phyloP scores from a whole-genome alignment of 2,113 vertebrate species.

The Indicator indicator region DNA sequence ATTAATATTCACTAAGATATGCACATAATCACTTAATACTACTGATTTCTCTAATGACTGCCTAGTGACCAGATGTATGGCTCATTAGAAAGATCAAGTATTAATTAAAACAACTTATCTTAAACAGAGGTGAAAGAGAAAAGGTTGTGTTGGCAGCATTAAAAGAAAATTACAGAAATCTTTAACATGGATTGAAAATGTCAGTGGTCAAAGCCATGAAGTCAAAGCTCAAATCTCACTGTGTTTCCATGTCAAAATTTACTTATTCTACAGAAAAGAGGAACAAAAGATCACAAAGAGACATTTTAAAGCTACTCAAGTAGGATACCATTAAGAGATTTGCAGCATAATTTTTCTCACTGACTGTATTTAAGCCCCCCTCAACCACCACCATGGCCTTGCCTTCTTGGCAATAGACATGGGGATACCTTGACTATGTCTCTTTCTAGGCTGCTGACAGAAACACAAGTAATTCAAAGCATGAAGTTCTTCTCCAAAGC shows the following conservation, averaged over 20 bases:
- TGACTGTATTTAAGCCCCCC: neutral
- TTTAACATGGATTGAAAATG: neutral
- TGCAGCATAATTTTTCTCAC: neutral
- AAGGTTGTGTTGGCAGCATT: neutral
- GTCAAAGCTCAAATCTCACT: neutral
- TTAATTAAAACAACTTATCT: neutral
- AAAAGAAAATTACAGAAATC: neutral
- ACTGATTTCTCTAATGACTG: neutral
- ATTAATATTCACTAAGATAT: slow-evolving; percentile 21
- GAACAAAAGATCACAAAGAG: neutral
- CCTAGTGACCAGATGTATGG: neutral
- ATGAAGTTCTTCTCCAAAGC: neutral
- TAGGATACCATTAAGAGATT: neutral
- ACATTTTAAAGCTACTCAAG: neutral
- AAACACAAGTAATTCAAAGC: neutral
- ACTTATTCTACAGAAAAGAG: neutral
- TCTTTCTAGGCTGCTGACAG: neutral
- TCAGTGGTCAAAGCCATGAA: neutral
- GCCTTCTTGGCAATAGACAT: neutral
- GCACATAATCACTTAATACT: neutral
- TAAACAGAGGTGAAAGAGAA: neutral
- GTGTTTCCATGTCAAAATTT: neutral
- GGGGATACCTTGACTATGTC: neutral
- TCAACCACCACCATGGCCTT: neutral
- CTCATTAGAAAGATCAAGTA: neutral